These are phyloP conservation scores for Passerina amoena DNA, from an alignment of 2,113 vertebrate genomes.

Conservation along the genomic window DNA sequence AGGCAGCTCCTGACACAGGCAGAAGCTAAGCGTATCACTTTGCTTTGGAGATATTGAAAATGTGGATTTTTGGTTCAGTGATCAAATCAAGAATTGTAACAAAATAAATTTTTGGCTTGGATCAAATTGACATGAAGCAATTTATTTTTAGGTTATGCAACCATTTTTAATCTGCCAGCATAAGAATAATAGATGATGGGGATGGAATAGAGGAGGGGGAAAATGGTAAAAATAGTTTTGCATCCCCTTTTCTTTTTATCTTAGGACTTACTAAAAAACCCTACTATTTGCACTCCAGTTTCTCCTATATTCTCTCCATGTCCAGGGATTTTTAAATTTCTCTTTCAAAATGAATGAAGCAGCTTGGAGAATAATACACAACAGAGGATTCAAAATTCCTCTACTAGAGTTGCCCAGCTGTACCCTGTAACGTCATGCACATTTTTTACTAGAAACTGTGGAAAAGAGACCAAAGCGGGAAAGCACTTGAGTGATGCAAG, in stretches of 20 bases:
- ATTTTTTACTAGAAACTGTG: background rate
- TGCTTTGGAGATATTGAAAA: background rate
- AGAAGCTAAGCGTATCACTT: background rate
- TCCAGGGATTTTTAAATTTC: background rate
- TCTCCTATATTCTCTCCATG: background rate
- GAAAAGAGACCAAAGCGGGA: accelerated
- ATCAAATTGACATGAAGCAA: background rate
- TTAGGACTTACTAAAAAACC: background rate
- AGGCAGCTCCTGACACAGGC: background rate
- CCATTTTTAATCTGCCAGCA: background rate
- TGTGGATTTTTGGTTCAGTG: background rate
- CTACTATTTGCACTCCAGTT: background rate
- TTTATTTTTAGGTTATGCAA: background rate
- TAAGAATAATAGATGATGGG: background rate
- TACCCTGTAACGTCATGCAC: background rate
- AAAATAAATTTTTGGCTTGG: background rate
- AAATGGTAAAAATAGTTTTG: background rate
- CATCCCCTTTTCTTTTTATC: background rate
- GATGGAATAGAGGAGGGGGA: background rate
- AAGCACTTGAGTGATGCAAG: accelerated
- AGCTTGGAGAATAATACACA: background rate
- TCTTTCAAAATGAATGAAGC: background rate
- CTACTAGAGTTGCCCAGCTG: background rate
- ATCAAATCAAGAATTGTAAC: background rate
- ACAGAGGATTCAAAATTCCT: background rate